Evolutionary conservation across 2,888 invertebrate genomes (phyloP), one percentile per base, ranked within the genome.

Genomic region (Nebria brevicollis): DNA sequence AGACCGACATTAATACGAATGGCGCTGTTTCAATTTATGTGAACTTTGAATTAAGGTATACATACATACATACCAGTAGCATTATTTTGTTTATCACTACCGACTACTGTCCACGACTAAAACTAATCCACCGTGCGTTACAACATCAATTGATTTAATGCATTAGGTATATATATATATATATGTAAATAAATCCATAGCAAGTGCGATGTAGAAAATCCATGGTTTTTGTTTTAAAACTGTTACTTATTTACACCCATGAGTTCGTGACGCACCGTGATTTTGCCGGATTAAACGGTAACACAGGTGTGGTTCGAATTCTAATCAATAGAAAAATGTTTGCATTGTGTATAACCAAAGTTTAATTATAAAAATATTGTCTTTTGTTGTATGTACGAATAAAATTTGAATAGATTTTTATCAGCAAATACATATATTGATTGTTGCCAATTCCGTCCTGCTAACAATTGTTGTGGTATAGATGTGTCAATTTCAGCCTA

Each of bases 21-120:
- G 87, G 88, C 87, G 85, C 85, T 85, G 86, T 87, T 87, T 88
- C 88, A 87, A 88, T 88, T 88, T 88, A 88, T 87, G 86, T 86
- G 84, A 85, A 85, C 84, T 85, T 86, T 85, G 86, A 87, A 87
- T 88, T 87, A 88, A 86, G 86, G 87, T 86, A 86, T 86, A 34
- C 84, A 83, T 84, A 86, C 86, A 86, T 85, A 86, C 86, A 85
- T 84, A 83, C 83, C 82, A 83, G 84, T 84, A 83, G 20, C 20
- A 20, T 20, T 20, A 1, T 20, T 20, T 20, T 20, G 20, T 20
- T 20, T 20, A 20, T 20, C 20, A 20, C 20, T n/a, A n/a, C n/a
- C n/a, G n/a, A n/a, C n/a, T n/a, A n/a, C n/a, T 20, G 20, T 20
- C 20, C 20, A 20, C 20, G 20, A 20, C 20, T 1, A 20, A n/a